Evolutionary conservation across 2,113 vertebrate species (phyloP), one percentile per base, ranked within the genome.

Genomic region (Ibidorhyncha struthersii): DNA sequence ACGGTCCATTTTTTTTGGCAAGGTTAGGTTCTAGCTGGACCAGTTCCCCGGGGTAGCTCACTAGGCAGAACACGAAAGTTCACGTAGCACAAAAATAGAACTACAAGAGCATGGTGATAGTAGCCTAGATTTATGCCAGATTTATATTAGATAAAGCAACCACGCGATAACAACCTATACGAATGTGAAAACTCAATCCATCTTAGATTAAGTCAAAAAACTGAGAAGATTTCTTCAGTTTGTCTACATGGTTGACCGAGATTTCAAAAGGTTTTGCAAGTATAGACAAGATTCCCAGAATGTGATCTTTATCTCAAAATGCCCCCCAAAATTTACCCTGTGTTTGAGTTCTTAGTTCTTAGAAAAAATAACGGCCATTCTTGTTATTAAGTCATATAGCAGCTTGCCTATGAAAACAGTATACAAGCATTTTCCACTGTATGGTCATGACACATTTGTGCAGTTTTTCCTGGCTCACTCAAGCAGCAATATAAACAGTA

Each of bases 401-500:
- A 63, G 22, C 40, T 18, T 30, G 23, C 30, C 86, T 91, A 27
- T 36, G 55, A 78, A 79, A 91, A 67, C 4, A 50, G 20, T 34
- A 23, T 2, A 13, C 29, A 74, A 81, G 55, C 36, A 34, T 87
- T 89, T 96, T 89, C 81, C 77, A 78, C 83, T 25, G 59, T 18
- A 62, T 18, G 59, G 67, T 67, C 72, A 27, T 38, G 80, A 82
- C 29, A 79, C 69, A 88, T 87, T 79, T 67, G 89, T 74, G 81
- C 52, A 71, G 72, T 18, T 85, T 59, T 67, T 52, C 56, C 70
- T 72, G 81, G 91, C 81, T 94, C 69, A 74, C 43, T 91, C 86
- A 34, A 96, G 94, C 93, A 95, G 91, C 91, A 95, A 94, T 45
- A 81, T 41, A 96, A 95, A 93, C 50, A 94, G 38, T 30, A 63